Evolutionary conservation across 2,797 vertebrate genomes (phyloP), one percentile per base, ranked within the genome.

Genomic region (Ceyx erithaca): DNA sequence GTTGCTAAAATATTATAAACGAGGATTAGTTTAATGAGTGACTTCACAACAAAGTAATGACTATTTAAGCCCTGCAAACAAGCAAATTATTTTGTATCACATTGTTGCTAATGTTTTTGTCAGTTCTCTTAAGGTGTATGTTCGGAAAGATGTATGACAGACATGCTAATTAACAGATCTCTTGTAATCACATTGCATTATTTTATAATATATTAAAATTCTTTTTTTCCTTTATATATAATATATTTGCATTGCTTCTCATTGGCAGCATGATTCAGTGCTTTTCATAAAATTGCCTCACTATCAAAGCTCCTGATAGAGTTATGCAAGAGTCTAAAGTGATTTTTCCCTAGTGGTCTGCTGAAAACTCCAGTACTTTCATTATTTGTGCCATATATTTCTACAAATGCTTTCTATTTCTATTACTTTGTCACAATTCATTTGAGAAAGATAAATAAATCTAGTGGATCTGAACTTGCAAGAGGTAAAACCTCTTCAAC

Each of bases 1-100:
- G 88, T 81, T 94, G 92, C 94, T 92, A 96, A 83, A 94, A 59
- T 91, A 80, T 96, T 96, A 95, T 85, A 89, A 95, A 96, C 87
- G 88, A 41, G 81, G 92, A 95, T 95, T 95, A 95, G 73, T 75
- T 96, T 96, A 97, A 96, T 97, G 96, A 96, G 93, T 87, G 93
- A 83, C 94, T 97, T 95, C 84, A 92, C 81, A 95, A 92, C 81
- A 81, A 95, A 95, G 92, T 89, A 96, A 95, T 93, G 86, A 94
- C 79, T 90, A 77, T 91, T 96, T 95, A 96, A 96, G 88, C 91
- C 91, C 90, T 94, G 90, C 94, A 96, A 97, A 95, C 93, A 96
- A 97, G 93, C 87, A 94, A 87, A 95, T 97, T 95, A 89, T 85
- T 96, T 94, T 90, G 82, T 94, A 95, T 84, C 90, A 52, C 62